A percentile compares a stretch with the other conserved stretches of the same genome.
Conservation (phyloP, 2,113 vertebrate species). For the Aldabrachelys gigantea region DNA sequence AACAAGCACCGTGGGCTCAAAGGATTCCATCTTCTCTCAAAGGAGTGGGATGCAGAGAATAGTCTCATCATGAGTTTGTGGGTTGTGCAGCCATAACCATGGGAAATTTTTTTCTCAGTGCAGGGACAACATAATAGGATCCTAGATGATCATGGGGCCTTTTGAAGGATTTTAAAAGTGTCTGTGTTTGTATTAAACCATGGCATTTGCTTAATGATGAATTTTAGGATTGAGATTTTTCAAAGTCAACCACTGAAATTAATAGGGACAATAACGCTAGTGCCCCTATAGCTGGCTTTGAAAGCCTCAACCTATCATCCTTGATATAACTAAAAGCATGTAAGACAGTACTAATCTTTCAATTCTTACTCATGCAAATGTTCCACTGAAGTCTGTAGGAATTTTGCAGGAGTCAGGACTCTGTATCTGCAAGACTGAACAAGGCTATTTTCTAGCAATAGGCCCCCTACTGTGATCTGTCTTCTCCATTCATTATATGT, state of each 20-base stretch:
- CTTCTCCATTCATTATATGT: background rate
- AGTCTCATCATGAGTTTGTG: conserved; percentile 21
- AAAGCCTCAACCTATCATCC: conserved; percentile 45
- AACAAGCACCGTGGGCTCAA: background rate
- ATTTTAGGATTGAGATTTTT: conserved; percentile 63
- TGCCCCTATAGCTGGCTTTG: conserved; percentile 32
- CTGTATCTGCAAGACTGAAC: conserved; percentile 13
- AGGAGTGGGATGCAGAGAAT: background rate
- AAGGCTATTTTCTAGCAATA: conserved; percentile 57
- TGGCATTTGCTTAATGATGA: conserved; percentile 68
- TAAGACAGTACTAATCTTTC: conserved; percentile 34
- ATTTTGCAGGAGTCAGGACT: background rate
- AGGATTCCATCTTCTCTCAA: background rate
- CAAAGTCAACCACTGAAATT: conserved; percentile 56
- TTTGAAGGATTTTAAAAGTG: conserved; percentile 50
- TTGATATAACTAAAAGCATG: conserved; percentile 16
- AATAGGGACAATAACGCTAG: background rate
- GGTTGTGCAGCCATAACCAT: background rate
- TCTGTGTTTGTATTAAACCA: conserved; percentile 70
- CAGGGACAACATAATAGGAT: conserved; percentile 59
- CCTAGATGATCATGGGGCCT: background rate
- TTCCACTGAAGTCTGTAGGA: conserved; percentile 63
- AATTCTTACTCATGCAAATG: conserved; percentile 57
- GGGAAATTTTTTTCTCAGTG: conserved; percentile 7
- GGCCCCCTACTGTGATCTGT: background rate